Evolutionary conservation across 2,797 vertebrate species (phyloP), one percentile per base, ranked within the genome.

Genomic region (Rallus crepitans): DNA sequence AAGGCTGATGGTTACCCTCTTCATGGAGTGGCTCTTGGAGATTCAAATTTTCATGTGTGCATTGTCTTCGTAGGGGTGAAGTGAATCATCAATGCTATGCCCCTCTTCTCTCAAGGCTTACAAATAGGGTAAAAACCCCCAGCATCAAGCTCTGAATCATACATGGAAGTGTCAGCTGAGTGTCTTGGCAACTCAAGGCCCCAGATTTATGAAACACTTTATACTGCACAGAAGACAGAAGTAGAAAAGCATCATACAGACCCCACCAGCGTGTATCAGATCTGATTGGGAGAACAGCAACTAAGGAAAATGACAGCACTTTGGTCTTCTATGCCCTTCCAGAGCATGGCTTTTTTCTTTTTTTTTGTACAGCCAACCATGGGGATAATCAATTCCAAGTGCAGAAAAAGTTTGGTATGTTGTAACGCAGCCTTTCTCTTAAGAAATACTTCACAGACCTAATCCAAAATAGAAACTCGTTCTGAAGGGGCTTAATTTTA

Each of bases 401-500:
- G 45, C 61, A 90, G 48, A 52, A 81, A 71, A 83, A 39, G 18
- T 82, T 76, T 57, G 40, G 15, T 9, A 8, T 66, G 31, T 63
- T 83, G 28, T 63, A 87, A 96, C 64, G 78, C 80, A 89, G 84
- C 42, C 78, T 92, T 83, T 50, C 70, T 84, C 93, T 96, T 82
- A 35, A 35, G 56, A 95, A 94, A 90, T 59, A 83, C 70, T 82
- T 84, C 71, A 95, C 68, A 71, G 92, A 75, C 45, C 25, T 89
- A 94, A 90, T 85, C 40, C 30, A 88, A 82, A 95, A 91, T 59
- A 94, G 50, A 78, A 91, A 48, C 35, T 89, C 35, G 78, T 73
- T 90, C 56, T 85, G 81, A 52, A 84, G 48, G 78, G 95, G 79
- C 91, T 87, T 86, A 70, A 95, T 48, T 66, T 78, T 60, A 71